phyloP scores from a whole-genome alignment of 2,888 invertebrate genomes.

The Colostygia pectinataria region DNA sequence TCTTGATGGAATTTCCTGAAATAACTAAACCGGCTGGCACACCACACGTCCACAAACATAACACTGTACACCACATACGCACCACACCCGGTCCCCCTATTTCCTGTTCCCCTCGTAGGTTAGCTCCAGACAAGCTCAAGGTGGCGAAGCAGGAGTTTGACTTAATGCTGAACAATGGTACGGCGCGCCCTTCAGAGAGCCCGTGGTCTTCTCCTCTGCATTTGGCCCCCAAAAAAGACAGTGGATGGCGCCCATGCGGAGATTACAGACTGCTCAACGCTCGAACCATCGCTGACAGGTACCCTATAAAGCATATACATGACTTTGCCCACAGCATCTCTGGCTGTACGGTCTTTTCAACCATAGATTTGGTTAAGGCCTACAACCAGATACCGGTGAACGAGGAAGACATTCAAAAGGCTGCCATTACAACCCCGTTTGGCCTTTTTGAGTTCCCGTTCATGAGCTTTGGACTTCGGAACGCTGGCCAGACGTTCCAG shows the following conservation, averaged over 20 bases:
- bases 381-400: not conserved
- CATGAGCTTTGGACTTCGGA: conserved; percentile 38
- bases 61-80: conserved; percentile 29
- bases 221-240: conserved; percentile 43
- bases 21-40: conserved; percentile 30
- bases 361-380: not conserved
- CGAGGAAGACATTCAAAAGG: not conserved
- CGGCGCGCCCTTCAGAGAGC: too few relatives aligned
- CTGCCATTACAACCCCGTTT: too few relatives aligned
- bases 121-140: too few relatives aligned
- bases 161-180: conserved; percentile 36
- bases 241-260: conserved; percentile 29
- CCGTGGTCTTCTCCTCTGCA: too few relatives aligned
- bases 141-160: conserved; percentile 44
- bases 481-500: conserved; percentile 38
- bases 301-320: conserved; percentile 23
- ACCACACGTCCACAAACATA: conserved; percentile 12
- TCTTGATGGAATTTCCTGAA: conserved; percentile 22
- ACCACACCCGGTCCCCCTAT: conserved; percentile 44
- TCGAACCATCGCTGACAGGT: too few relatives aligned
- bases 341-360: conserved; percentile 26
- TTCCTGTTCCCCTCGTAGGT: too few relatives aligned
- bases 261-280: conserved; percentile 20
- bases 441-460: conserved; percentile 52
- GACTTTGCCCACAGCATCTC: conserved; percentile 25